A percentile compares a stretch with the other conserved stretches of the same genome.
phyloP scores from a whole-genome alignment of 35 echinoderm and acorn worm genomes.

The Ophioderma brevispina region DNA sequence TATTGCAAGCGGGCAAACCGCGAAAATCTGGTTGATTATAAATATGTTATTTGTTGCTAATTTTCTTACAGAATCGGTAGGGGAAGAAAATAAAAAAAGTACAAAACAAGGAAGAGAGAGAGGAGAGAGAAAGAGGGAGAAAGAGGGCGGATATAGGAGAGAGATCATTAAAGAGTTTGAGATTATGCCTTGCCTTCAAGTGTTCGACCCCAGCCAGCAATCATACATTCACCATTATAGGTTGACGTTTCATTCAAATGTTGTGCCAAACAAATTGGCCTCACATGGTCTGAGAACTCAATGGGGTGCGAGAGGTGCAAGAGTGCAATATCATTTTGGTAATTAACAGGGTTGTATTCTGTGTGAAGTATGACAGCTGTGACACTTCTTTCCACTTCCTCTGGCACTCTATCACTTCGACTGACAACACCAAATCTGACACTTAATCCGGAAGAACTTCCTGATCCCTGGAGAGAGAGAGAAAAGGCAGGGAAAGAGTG shows the following conservation, averaged over 20 bases:
- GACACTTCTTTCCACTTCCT: neutral
- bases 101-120: too few species aligned
- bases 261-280: neutral
- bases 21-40: neutral
- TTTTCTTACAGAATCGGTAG: too few species aligned
- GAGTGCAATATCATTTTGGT: neutral
- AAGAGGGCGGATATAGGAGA: neutral
- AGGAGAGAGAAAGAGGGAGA: too few species aligned
- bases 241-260: neutral
- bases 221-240: neutral
- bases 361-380: neutral
- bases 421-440: neutral
- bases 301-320: neutral
- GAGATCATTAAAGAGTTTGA: neutral
- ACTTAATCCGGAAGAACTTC: neutral
- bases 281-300: conserved; percentile 1
- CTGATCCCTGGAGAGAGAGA: neutral
- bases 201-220: neutral
- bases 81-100: too few species aligned
- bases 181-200: neutral
- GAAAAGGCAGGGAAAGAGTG: neutral
- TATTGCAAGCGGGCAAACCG: neutral
- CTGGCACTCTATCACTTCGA: neutral
- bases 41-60: neutral
- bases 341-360: neutral